Base-by-base conservation (phyloP, 2,113 vertebrate species). In the Trematomus loennbergii region DNA sequence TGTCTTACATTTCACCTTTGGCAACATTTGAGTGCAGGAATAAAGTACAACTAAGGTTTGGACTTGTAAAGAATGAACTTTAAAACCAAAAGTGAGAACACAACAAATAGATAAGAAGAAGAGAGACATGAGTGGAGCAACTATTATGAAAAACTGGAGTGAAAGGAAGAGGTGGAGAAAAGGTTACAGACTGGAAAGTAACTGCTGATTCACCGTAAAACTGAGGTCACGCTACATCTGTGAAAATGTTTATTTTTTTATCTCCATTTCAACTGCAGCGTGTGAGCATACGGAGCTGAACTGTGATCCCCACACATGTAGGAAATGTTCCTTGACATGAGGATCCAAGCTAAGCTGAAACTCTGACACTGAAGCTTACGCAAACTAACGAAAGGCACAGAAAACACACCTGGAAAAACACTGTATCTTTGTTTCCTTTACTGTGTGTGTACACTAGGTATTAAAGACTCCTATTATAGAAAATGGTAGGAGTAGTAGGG, bases 181-280 rank as follows among this genome's bases (percentile, higher is more conserved):
- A 45, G 58, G 9, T 61, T 63, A 58, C 2, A 8, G 52, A 20
- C 49, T 5, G 17, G 29, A 36, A 74, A 36, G 63, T 40, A 77
- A 63, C 54, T 18, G 10, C 50, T 40, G 46, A 71, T 48, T 75
- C 73, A 1, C 78, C 65, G 46, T 65, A 29, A 29, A 29, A 29
- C 3, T 3, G 29, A 29, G 29, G 84, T 82, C 75, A 25, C 78
- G 65, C 62, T 55, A 71, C 88, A 79, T 79, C 82, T 83, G 84
- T 57, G 52, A 63, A 85, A 77, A 36, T 33, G 63, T 81, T 87
- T 77, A 74, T 79, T 82, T 66, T 68, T 68, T 67, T 53, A 29
- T 73, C 58, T 40, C 68, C 12, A 5, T 79, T 75, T 82, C 54
- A 77, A 0, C 68, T 68, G 81, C 72, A 36, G 22, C 29, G 72